These are phyloP conservation scores for Stigmatopora nigra DNA, from an alignment of 2,113 vertebrate genomes.

Conservation along the genomic window DNA sequence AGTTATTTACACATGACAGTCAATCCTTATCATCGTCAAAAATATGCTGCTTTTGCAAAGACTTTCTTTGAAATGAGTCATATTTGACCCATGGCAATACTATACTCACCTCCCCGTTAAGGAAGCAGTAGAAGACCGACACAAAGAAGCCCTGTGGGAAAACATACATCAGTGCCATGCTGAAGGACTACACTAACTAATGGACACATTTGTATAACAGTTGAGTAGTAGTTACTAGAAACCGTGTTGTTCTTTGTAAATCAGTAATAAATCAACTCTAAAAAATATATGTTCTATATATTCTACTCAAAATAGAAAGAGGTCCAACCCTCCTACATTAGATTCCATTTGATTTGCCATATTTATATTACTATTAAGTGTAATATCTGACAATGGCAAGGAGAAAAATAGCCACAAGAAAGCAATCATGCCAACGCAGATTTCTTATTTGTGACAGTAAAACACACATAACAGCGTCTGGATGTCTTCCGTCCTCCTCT, in stretches of 20 bases:
- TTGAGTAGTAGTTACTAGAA: no score
- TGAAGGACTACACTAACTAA: neutral
- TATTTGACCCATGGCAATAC: neutral
- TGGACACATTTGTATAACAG: neutral
- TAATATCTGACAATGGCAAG: slow-evolving; percentile 1
- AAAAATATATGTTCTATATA: no score
- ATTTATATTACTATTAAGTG: slow-evolving; percentile 6
- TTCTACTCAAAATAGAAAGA: no score
- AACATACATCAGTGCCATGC: slow-evolving; percentile 26
- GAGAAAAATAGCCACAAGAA: slow-evolving; percentile 12
- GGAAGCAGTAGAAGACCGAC: slow-evolving; percentile 98
- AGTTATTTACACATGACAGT: neutral
- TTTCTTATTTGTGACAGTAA: slow-evolving; percentile 28
- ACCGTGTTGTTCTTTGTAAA: no score
- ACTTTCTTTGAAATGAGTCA: neutral
- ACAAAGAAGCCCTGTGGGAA: slow-evolving; percentile 92
- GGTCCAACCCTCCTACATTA: no score
- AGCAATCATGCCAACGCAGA: slow-evolving; percentile 27
- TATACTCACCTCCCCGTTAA: slow-evolving; percentile 92
- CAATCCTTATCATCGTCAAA: neutral
- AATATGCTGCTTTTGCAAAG: slow-evolving; percentile 3
- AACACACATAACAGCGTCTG: slow-evolving; percentile 22
- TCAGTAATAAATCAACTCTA: no score
- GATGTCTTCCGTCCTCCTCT: slow-evolving; percentile 19
- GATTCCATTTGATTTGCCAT: neutral